These are phyloP conservation scores for Rhadina sibilatrix DNA, from an alignment of 2,113 vertebrate species.

Conservation along the genomic window DNA sequence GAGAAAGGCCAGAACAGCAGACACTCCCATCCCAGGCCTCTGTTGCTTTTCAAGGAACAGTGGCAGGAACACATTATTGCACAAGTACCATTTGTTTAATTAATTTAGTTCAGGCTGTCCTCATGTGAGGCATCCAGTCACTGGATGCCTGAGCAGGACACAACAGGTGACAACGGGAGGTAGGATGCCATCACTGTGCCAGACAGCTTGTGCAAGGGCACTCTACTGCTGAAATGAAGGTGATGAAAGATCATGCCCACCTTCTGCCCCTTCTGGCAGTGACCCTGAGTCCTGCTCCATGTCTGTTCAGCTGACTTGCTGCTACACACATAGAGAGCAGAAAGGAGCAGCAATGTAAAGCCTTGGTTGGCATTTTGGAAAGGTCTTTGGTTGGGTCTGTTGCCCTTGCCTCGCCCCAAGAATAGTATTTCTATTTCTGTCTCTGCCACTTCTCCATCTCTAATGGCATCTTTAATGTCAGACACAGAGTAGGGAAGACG, in stretches of 20 bases:
- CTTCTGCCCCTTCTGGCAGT: neutral
- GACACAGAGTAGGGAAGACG: neutral
- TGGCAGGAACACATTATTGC: fast-evolving
- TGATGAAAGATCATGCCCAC: neutral
- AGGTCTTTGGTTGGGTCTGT: neutral
- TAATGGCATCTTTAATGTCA: neutral
- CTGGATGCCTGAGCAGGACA: neutral
- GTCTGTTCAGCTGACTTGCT: neutral
- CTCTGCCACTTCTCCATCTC: neutral
- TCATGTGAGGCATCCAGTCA: neutral
- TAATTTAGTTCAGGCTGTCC: neutral
- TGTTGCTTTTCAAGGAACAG: neutral
- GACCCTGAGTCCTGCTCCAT: neutral
- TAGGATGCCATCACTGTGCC: neutral
- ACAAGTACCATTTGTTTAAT: neutral
- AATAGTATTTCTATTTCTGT: neutral
- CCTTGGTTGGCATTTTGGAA: neutral
- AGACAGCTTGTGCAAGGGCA: neutral
- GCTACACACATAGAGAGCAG: neutral
- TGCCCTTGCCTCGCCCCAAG: too few relatives aligned
- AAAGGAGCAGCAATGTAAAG: neutral
- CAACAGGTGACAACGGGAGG: neutral
- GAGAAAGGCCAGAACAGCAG: neutral
- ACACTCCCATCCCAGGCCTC: neutral
- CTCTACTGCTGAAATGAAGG: neutral